phyloP scores from a whole-genome alignment of 2,797 vertebrate species.

The Melanogrammus aeglefinus region DNA sequence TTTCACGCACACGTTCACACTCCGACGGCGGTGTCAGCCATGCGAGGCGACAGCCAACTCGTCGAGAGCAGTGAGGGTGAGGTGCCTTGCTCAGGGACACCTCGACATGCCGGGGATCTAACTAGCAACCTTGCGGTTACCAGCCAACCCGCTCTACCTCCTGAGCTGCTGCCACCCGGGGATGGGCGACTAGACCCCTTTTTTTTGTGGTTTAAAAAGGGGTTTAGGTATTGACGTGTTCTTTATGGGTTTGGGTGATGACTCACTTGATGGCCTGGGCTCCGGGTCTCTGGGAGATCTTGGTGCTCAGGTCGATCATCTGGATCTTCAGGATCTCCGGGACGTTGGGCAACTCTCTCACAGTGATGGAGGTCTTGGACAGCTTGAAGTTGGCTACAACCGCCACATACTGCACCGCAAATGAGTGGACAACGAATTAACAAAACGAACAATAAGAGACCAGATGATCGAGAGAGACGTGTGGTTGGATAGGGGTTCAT shows the following conservation, averaged over 20 bases:
- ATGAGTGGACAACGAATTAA: neutral
- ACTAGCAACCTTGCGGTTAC: too few species aligned
- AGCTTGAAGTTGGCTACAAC: slow-evolving; percentile 85
- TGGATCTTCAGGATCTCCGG: slow-evolving; percentile 91
- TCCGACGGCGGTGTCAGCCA: too few species aligned
- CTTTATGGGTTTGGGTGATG: neutral
- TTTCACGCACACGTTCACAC: too few species aligned
- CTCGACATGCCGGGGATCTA: too few species aligned
- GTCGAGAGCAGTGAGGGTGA: too few species aligned
- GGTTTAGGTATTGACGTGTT: neutral
- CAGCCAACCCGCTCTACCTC: too few species aligned
- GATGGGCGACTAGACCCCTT: too few species aligned
- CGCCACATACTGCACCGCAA: slow-evolving; percentile 81
- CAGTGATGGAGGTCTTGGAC: slow-evolving; percentile 83
- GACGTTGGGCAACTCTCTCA: slow-evolving; percentile 81
- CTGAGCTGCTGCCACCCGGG: too few species aligned
- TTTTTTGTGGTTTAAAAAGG: too few species aligned
- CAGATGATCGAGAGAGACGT: neutral
- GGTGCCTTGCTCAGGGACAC: too few species aligned
- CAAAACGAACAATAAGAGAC: neutral
- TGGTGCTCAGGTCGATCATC: slow-evolving; percentile 89
- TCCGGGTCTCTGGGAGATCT: slow-evolving; percentile 88
- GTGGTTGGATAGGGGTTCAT: neutral
- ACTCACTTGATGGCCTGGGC: slow-evolving; percentile 90
- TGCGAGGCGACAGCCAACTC: too few species aligned